These are phyloP conservation scores for Folsomia candida DNA, from an alignment of 2,888 invertebrate species.

Conservation along the genomic window DNA sequence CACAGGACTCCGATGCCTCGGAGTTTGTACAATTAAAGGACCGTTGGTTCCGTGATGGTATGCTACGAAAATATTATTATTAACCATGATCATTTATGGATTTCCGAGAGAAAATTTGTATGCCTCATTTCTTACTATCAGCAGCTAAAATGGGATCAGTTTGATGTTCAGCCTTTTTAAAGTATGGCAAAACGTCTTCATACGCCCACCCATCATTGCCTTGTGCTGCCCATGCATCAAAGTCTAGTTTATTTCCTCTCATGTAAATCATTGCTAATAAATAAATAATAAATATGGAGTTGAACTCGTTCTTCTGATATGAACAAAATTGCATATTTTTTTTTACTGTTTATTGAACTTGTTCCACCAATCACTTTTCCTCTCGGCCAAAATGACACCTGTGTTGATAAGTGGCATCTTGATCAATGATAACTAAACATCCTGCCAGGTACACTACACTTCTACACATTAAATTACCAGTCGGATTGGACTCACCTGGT, in stretches of 20 bases:
- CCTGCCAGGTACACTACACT: too few relatives aligned
- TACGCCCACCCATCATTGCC: constrained; percentile 45
- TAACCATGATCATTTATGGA: background rate
- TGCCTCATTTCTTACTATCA: constrained; percentile 45
- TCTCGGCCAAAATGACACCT: constrained; percentile 56
- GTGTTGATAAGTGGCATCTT: too few relatives aligned
- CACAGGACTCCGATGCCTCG: too few relatives aligned
- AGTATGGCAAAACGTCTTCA: constrained; percentile 40
- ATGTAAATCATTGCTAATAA: constrained; percentile 88
- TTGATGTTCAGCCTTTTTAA: constrained; percentile 42
- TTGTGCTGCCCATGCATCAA: constrained; percentile 77
- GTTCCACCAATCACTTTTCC: constrained; percentile 72
- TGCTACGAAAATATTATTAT: constrained; percentile 14
- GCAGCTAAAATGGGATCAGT: constrained; percentile 37
- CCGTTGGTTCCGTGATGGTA: constrained; percentile 43
- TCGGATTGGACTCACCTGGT: too few relatives aligned
- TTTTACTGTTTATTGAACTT: constrained; percentile 64
- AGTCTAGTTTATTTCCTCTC: constrained; percentile 81
- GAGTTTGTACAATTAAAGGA: too few relatives aligned
- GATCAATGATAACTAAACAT: too few relatives aligned
- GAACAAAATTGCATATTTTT: too few relatives aligned
- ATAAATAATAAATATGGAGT: constrained; percentile 63
- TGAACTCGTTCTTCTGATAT: constrained; percentile 60
- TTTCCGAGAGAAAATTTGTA: background rate
- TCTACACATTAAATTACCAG: too few relatives aligned